phyloP scores from a whole-genome alignment of 2,797 vertebrate genomes.

The Tokudaia tokunoshimensis region DNA sequence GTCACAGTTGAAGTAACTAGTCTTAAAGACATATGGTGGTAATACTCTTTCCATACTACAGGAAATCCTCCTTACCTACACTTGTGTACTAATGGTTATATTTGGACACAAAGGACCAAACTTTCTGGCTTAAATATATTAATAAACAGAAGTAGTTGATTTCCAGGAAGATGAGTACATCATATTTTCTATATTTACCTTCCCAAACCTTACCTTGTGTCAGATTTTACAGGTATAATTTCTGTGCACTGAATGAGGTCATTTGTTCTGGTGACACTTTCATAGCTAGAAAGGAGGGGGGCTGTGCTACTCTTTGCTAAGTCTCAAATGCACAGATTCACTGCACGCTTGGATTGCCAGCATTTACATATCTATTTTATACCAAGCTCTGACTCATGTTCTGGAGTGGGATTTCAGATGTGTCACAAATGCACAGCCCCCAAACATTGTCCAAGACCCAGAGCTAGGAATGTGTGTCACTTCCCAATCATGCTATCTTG shows the following conservation, averaged over 20 bases:
- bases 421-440: background rate
- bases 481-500: background rate
- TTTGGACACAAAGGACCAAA: background rate
- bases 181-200: background rate
- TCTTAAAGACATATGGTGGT: background rate
- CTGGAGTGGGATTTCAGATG: background rate
- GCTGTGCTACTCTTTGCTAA: background rate
- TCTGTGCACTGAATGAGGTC: background rate
- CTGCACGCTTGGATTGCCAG: background rate
- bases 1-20: background rate
- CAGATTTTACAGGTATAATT: background rate
- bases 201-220: background rate
- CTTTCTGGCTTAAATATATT: background rate
- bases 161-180: conserved; percentile 36
- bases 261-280: background rate
- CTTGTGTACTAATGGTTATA: background rate
- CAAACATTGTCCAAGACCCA: background rate
- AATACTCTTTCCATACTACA: background rate
- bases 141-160: background rate
- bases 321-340: background rate
- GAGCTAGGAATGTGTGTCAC: background rate
- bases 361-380: background rate
- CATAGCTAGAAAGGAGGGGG: background rate
- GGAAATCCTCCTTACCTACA: background rate
- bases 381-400: background rate